Evolutionary conservation across 2,797 vertebrate genomes (phyloP).

Genomic region (Novumbra hubbsi): DNA sequence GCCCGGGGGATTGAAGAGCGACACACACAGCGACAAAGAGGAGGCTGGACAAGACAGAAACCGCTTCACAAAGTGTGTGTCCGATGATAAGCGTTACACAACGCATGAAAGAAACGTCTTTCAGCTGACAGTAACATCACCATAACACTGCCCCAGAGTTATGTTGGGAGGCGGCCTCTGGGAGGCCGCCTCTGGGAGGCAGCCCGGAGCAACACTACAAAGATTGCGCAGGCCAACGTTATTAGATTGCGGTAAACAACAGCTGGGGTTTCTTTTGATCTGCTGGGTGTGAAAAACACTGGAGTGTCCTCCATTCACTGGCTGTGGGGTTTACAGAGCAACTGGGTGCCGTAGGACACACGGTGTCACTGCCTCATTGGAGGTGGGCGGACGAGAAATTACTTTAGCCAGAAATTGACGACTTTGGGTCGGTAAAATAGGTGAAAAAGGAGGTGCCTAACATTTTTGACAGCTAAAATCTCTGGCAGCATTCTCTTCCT

Average conservation of each 20-base stretch:
- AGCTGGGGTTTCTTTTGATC: background rate
- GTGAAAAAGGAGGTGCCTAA: too few species aligned
- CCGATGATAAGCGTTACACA: too few species aligned
- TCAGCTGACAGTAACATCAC: conserved; percentile 33
- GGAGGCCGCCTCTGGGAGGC: too few species aligned
- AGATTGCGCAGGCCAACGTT: background rate
- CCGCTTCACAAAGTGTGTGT: background rate
- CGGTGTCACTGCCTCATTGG: background rate
- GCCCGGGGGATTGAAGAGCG: conserved; percentile 50
- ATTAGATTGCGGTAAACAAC: background rate
- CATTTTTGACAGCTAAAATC: too few species aligned
- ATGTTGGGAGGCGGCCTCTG: too few species aligned
- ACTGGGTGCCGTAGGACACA: background rate
- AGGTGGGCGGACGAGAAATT: conserved; percentile 4
- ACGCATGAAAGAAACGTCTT: conserved; percentile 32
- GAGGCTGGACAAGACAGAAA: conserved; percentile 37
- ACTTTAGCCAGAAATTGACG: too few species aligned
- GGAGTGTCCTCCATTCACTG: background rate
- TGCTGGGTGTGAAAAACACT: background rate
- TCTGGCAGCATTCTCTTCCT: too few species aligned
- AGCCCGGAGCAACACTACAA: background rate
- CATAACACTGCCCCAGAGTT: background rate
- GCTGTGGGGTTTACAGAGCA: conserved; percentile 1
- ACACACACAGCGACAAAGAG: conserved; percentile 29
- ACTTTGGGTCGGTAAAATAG: too few species aligned